Evolutionary conservation across 1,140 invertebrate genomes (phyloP), one percentile per base, ranked within the genome.

Genomic region (Hyposmocoma kahamanoa): DNA sequence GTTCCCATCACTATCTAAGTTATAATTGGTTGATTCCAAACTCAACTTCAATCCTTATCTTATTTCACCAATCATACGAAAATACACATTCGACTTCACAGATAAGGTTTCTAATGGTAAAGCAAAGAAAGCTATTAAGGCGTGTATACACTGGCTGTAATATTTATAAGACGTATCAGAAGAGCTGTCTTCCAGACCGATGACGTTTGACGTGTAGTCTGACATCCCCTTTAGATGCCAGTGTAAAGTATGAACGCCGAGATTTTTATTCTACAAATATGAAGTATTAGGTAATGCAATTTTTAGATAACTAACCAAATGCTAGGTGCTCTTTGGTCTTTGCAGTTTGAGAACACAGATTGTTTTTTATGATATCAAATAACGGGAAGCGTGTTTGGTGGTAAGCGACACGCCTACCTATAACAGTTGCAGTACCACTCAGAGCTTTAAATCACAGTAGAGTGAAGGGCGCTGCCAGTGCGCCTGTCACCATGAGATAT

Each of bases 111-210:
- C 59, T 45, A 63, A 49, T 74, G 5, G 8, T 3, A 36, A 13
- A 36, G 10, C 10, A 17, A 36, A 6, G 1, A 17, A 17, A 17
- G 32, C 15, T 36, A 56, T 62, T 72, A 69, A 75, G 64, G 66
- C 46, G 51, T 56, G 57, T 62, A 56, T 49, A 66, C 46, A 67
- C 59, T 17, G 59, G 26, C 47, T 78, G 66, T 72, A 79, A 76
- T 82, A 82, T 84, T 84, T 80, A 82, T 84, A 82, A 81, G 75
- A 73, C 70, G 67, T 74, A 80, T 84, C 77, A 79, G 75, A 78
- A 77, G 73, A 73, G 68, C 77, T 55, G 75, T 82, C 81, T 84
- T 78, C 68, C 68, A 74, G 50, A 53, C 72, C 75, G 77, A 81
- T 84, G 81, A 84, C 79, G 81, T 84, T 84, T 84, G 81, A 84